Evolutionary conservation across 2,888 invertebrate species (phyloP).

Genomic region (Calliopum simillimum): DNA sequence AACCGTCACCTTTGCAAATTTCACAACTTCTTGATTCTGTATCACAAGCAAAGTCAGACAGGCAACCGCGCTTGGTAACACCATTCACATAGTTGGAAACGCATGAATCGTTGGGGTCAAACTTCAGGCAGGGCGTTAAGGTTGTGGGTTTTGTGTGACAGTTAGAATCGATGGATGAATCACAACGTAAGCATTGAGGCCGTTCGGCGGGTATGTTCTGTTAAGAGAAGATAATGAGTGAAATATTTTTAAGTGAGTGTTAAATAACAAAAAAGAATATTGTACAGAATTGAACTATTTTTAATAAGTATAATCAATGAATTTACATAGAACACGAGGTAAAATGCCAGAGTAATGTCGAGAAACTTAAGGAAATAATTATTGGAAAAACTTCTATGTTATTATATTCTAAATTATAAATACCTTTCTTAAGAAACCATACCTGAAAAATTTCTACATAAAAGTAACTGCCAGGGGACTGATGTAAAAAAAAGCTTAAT

Average conservation of each 20-base stretch:
- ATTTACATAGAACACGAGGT: too few relatives aligned
- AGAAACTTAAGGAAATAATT: too few relatives aligned
- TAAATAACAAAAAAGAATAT: not conserved
- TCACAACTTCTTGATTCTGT: slow-evolving; percentile 41
- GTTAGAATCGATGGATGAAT: slow-evolving; percentile 40
- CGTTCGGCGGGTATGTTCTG: slow-evolving; percentile 47
- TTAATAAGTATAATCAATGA: too few relatives aligned
- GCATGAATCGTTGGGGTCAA: slow-evolving; percentile 44
- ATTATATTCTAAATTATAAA: too few relatives aligned
- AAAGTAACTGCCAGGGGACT: too few relatives aligned
- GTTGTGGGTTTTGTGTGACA: slow-evolving; percentile 43
- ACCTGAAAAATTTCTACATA: too few relatives aligned
- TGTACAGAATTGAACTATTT: too few relatives aligned
- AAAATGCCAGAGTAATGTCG: too few relatives aligned
- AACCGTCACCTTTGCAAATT: slow-evolving; percentile 44
- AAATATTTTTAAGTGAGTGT: not conserved
- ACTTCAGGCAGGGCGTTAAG: slow-evolving; percentile 43
- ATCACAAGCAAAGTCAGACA: slow-evolving; percentile 46
- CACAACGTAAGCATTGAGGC: slow-evolving; percentile 48
- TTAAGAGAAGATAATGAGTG: not conserved
- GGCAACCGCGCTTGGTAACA: slow-evolving; percentile 49
- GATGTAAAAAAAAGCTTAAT: too few relatives aligned
- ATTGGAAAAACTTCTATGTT: too few relatives aligned
- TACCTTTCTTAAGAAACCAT: too few relatives aligned
- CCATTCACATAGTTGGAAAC: slow-evolving; percentile 45